Base-by-base conservation (phyloP, 2,797 vertebrate genomes). In the Iguana delicatissima region DNA sequence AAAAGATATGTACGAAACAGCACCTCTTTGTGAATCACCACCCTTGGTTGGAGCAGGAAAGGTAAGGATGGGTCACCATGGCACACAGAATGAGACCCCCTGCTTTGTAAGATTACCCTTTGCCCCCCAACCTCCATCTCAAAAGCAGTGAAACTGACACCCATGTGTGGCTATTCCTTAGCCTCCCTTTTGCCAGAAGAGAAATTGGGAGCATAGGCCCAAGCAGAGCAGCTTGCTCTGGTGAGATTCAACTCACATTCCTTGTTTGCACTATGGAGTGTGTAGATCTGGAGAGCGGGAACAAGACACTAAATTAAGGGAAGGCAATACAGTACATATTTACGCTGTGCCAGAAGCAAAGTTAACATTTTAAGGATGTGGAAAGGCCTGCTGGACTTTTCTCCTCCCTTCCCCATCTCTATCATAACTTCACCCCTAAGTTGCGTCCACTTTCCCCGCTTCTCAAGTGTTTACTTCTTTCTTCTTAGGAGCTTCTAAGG, bases 381-480 rank as follows among this genome's bases (percentile, higher is more conserved):
- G 57, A 46, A 81, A 57, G 57, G 73, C 57, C 69, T 38, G 22
- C 16, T 46, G 32, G 55, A 74, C 4, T 29, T 72, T 18, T 38
- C 62, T 24, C 42, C 12, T 14, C 84, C 89, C 5, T 52, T 76
- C 55, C 72, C n/a, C 32, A 32, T 55, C 38, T 52, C 84, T 14
- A 74, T 50, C 20, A 6, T 69, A 55, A 32, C 26, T 4, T 84
- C 38, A 84, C 62, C 50, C 35, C n/a, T n/a, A 26, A 69, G 35
- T 32, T 69, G 8, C 22, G 35, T 29, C 35, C 50, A 32, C 67
- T 4, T 32, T 32, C 67, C 13, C 57, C 32, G 16, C 86, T 80
- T 87, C 88, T 92, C 86, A 80, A 80, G n/a, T 91, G 82, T 92
- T 89, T 84, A 87, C 84, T 87, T 84, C 85, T 84, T 74, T 74